Conservation (phyloP, 1,140 invertebrate genomes). For the Eueides isabella region DNA sequence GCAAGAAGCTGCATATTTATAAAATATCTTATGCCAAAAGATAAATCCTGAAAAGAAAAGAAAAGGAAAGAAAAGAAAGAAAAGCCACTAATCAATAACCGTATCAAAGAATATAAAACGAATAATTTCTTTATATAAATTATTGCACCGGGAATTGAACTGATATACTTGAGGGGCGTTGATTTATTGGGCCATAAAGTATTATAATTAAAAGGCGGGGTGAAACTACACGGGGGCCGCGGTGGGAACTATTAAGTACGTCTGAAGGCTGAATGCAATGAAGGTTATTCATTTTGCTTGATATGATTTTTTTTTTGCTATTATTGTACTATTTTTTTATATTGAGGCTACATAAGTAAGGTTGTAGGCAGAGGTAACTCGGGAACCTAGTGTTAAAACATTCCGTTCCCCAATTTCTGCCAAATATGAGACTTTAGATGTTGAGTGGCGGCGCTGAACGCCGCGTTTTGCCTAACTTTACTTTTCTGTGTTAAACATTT, state of each 20-base stretch:
- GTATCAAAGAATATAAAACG: conserved; percentile 43
- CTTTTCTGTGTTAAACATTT: too few relatives aligned
- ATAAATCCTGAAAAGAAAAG: too few relatives aligned
- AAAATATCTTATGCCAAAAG: neutral
- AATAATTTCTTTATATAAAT: conserved; percentile 78
- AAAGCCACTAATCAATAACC: neutral
- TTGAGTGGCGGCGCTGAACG: too few relatives aligned
- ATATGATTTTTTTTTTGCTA: neutral
- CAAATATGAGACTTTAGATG: too few relatives aligned
- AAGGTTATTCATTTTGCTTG: conserved; percentile 1
- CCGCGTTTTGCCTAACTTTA: too few relatives aligned
- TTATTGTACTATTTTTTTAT: conserved; percentile 11
- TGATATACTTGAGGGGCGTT: conserved; percentile 65
- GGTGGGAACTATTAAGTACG: conserved; percentile 48
- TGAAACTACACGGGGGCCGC: conserved; percentile 67
- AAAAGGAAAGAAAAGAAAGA: too few relatives aligned
- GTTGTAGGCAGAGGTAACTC: too few relatives aligned
- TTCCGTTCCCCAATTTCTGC: too few relatives aligned
- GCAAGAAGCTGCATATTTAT: neutral
- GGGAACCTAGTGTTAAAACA: too few relatives aligned
- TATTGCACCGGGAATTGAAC: conserved; percentile 76
- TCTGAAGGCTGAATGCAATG: conserved; percentile 17
- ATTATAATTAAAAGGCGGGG: conserved; percentile 83
- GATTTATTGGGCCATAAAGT: conserved; percentile 83
- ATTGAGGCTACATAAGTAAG: too few relatives aligned